Conservation (phyloP, 1,140 invertebrate species). For the Ctenoplectra terminalis region DNA sequence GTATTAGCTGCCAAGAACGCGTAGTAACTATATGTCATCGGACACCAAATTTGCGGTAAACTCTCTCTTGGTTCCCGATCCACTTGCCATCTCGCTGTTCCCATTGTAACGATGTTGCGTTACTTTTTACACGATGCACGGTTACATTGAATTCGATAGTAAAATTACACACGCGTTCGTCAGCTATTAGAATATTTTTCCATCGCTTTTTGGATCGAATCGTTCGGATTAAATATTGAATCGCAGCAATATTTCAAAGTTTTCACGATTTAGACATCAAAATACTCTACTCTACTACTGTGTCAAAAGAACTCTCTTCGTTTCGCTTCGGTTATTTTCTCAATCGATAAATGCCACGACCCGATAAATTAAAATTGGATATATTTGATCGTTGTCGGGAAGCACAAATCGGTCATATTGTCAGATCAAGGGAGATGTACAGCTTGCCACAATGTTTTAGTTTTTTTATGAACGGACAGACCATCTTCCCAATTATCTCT, state of each 20-base stretch:
- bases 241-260: not conserved
- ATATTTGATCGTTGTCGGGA: not conserved
- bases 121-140: not conserved
- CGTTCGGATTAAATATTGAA: too few species aligned
- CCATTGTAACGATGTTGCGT: not conserved
- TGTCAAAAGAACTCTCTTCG: not conserved
- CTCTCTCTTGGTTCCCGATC: constrained; percentile 12
- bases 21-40: constrained; percentile 54
- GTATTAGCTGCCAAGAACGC: constrained; percentile 54
- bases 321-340: too few species aligned
- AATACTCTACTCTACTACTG: not conserved
- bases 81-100: not conserved
- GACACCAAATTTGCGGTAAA: constrained; percentile 45
- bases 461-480: not conserved
- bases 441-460: not conserved
- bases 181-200: too few species aligned
- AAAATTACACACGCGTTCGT: too few species aligned
- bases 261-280: not conserved
- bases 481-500: not conserved
- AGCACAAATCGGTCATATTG: constrained; percentile 21
- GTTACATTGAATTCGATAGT: not conserved
- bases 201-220: too few species aligned
- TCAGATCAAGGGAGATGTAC: not conserved
- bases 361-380: constrained; percentile 26
- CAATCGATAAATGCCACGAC: not conserved